These are phyloP conservation scores for Polyodon spathula DNA, from an alignment of 2,113 vertebrate genomes.

Conservation along the genomic window DNA sequence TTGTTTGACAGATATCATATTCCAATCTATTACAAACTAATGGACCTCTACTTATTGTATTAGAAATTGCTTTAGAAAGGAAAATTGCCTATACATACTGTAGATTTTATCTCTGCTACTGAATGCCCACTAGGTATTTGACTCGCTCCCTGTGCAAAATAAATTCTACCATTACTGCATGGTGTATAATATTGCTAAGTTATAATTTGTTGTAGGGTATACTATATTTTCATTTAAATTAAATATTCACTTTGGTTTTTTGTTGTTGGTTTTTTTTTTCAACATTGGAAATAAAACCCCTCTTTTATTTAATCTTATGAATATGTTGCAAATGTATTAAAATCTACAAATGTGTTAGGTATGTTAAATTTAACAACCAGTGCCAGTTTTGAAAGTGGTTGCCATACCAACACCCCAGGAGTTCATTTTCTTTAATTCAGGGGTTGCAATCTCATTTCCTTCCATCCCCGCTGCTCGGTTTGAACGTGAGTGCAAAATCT, in stretches of 20 bases:
- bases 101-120: neutral
- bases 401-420: conserved; percentile 94
- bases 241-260: conserved; percentile 8
- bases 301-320: conserved; percentile 27
- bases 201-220: no score
- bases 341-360: conserved; percentile 53
- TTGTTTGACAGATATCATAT: conserved; percentile 13
- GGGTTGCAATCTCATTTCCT: conserved; percentile 81
- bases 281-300: neutral
- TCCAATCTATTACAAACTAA: conserved; percentile 16
- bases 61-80: conserved; percentile 13
- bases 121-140: neutral
- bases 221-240: no score
- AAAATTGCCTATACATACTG: conserved; percentile 8
- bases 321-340: conserved; percentile 54
- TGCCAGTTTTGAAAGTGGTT: conserved; percentile 66
- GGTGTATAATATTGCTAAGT: no score
- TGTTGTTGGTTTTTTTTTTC: conserved; percentile 22
- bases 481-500: conserved; percentile 55
- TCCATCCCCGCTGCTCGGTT: conserved; percentile 73
- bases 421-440: conserved; percentile 93
- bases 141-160: neutral
- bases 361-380: conserved; percentile 54
- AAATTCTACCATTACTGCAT: no score
- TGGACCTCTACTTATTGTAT: conserved; percentile 16